phyloP scores from a whole-genome alignment of 2,888 invertebrate genomes.

The Lochmaea capreae region DNA sequence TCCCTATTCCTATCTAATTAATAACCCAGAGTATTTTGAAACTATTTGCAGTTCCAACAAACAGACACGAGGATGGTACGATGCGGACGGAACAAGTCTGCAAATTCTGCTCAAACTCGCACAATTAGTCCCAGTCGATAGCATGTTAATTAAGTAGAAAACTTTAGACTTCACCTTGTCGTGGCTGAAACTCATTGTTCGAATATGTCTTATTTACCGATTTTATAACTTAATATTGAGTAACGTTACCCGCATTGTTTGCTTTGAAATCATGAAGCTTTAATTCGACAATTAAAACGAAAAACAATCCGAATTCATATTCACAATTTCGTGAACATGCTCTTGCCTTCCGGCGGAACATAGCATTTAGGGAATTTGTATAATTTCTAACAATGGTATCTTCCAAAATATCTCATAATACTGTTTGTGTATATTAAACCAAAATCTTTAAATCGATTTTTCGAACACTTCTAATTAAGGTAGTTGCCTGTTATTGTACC shows the following conservation, averaged over 20 bases:
- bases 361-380: not conserved
- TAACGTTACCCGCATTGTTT: conserved; percentile 37
- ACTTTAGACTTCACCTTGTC: conserved; percentile 53
- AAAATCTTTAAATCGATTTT: too few species aligned
- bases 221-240: conserved; percentile 51
- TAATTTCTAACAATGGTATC: too few species aligned
- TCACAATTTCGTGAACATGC: not conserved
- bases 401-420: too few species aligned
- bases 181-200: conserved; percentile 50
- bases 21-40: conserved; percentile 46
- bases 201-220: conserved; percentile 50
- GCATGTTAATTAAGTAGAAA: conserved; percentile 55
- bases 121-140: conserved; percentile 51
- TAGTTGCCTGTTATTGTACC: too few species aligned
- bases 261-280: conserved; percentile 23
- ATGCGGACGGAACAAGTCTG: conserved; percentile 43
- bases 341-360: not conserved
- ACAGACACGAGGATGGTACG: conserved; percentile 50
- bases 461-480: too few species aligned
- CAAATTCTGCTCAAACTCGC: conserved; percentile 33
- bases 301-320: not conserved
- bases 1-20: conserved; percentile 42
- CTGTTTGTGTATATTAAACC: too few species aligned
- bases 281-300: conserved; percentile 20
- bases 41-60: conserved; percentile 45